These are phyloP conservation scores for Trissonchulus sp. DNA, from an alignment of 2,888 invertebrate species.

Conservation along the genomic window DNA sequence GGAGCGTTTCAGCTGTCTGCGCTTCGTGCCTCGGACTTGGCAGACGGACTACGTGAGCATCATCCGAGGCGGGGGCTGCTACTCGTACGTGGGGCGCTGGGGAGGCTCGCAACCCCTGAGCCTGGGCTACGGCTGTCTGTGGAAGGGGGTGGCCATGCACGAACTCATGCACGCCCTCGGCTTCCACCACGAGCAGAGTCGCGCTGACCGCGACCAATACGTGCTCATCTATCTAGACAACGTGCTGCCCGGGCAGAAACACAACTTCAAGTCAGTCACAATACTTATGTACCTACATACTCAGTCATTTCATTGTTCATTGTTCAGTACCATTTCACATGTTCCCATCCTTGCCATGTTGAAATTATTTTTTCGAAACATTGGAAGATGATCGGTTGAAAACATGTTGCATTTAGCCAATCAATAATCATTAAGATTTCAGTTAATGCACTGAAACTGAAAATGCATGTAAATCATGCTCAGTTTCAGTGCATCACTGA, in stretches of 20 bases:
- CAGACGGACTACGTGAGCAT: constrained; percentile 15
- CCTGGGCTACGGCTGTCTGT: constrained; percentile 24
- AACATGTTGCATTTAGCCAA: too few relatives aligned
- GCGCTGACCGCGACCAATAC: constrained; percentile 20
- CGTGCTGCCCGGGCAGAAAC: background rate
- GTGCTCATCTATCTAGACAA: background rate
- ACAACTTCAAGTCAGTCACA: constrained; percentile 20
- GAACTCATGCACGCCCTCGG: constrained; percentile 20
- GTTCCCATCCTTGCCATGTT: too few relatives aligned
- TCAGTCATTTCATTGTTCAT: too few relatives aligned
- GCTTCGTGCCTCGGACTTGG: constrained; percentile 4
- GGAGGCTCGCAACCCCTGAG: constrained; percentile 13
- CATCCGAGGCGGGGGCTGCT: constrained; percentile 22
- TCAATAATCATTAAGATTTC: too few relatives aligned
- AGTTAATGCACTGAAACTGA: too few relatives aligned
- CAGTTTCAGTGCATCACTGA: too few relatives aligned
- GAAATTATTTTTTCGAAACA: too few relatives aligned
- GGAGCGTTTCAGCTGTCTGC: constrained; percentile 15
- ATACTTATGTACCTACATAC: too few relatives aligned
- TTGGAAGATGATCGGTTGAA: too few relatives aligned
- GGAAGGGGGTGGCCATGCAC: constrained; percentile 23
- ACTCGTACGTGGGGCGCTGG: constrained; percentile 26
- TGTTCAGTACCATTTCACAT: too few relatives aligned
- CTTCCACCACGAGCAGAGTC: constrained; percentile 19
- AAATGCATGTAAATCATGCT: too few relatives aligned